phyloP scores from a whole-genome alignment of 2,888 invertebrate genomes.

The Rhagonycha lutea region DNA sequence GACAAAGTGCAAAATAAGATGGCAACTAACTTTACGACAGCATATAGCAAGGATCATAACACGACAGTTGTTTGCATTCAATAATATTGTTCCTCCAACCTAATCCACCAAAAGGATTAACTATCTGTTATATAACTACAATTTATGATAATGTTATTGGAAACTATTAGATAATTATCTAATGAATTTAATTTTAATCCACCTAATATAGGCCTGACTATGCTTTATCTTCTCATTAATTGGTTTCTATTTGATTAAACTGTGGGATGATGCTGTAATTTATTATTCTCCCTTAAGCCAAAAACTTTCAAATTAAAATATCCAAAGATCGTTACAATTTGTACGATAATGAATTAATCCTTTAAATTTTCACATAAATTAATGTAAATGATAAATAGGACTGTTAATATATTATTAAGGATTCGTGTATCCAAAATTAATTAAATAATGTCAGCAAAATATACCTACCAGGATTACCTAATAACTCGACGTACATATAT shows the following conservation, averaged over 20 bases:
- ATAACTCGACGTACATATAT: too few relatives aligned
- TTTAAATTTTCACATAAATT: neutral
- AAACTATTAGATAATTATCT: conserved; percentile 5
- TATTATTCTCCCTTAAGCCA: neutral
- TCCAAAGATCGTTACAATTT: neutral
- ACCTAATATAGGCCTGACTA: neutral
- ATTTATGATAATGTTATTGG: conserved; percentile 12
- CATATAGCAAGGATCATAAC: conserved; percentile 12
- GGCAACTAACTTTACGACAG: conserved; percentile 17
- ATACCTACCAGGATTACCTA: neutral
- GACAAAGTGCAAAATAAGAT: conserved; percentile 28
- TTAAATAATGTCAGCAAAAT: neutral
- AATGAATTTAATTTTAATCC: conserved; percentile 1
- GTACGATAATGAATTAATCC: neutral
- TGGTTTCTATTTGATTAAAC: neutral
- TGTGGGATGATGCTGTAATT: neutral
- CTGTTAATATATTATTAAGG: neutral
- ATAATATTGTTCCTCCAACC: conserved; percentile 6
- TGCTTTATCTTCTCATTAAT: neutral
- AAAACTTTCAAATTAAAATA: neutral
- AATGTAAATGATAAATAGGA: neutral
- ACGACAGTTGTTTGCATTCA: conserved; percentile 20
- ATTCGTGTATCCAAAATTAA: neutral
- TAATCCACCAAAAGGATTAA: neutral
- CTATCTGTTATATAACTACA: conserved; percentile 7